These are phyloP conservation scores for cattle (Bos taurus) DNA, from an alignment of 2,113 vertebrate species.

Conservation along the genomic window ARS-UCD2.0 NC_037330.1:76211001-76211500, in stretches of 20 bases:
- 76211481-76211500: background rate
- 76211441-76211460: background rate
- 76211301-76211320: background rate
- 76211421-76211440: background rate
- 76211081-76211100: background rate
- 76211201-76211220: background rate
- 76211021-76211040: background rate
- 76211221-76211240: background rate
- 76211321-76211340: background rate
- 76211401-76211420: background rate
- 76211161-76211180: background rate
- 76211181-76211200: background rate
- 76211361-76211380: background rate
- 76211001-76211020: background rate
- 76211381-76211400: background rate
- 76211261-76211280: background rate
- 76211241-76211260: background rate
- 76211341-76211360: background rate
- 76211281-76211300: background rate
- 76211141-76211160: background rate
- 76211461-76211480: background rate
- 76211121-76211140: background rate
- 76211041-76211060: background rate
- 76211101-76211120: background rate
- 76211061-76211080: background rate